Percentiles rank a stretch among this genome's conserved stretches.
These are phyloP conservation scores for Chrysemys picta DNA, from an alignment of 2,113 vertebrate species.

Conservation along the genomic window DNA sequence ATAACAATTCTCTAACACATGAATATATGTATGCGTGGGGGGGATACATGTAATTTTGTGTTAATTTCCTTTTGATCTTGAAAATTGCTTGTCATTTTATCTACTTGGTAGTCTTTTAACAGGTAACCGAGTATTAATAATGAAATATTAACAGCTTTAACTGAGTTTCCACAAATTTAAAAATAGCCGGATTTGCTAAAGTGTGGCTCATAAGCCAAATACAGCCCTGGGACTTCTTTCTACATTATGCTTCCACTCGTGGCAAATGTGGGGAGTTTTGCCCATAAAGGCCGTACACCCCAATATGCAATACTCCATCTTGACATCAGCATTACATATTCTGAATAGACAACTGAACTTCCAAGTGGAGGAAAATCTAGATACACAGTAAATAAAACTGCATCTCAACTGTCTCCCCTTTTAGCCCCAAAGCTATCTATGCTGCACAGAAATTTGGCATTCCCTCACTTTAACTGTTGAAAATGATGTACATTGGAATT, in stretches of 20 bases:
- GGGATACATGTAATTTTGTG: neutral
- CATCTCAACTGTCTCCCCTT: neutral
- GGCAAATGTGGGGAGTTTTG: neutral
- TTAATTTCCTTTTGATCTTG: constrained; percentile 50
- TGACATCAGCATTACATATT: neutral
- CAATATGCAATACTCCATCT: rapidly evolving
- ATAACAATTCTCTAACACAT: neutral
- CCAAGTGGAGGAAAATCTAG: neutral
- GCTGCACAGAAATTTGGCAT: constrained; percentile 1
- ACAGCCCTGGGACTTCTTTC: neutral
- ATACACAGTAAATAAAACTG: neutral
- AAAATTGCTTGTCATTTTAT: constrained; percentile 30
- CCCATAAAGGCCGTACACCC: neutral
- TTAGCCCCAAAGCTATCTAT: constrained; percentile 14
- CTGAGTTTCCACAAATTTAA: neutral
- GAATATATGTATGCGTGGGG: neutral
- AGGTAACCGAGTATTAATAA: neutral
- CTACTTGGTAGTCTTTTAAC: neutral
- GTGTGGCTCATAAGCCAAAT: neutral
- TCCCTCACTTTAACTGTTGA: neutral
- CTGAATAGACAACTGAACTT: neutral
- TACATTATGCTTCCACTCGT: neutral
- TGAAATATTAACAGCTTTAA: neutral
- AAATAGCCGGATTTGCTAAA: neutral
- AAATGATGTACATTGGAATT: constrained; percentile 6